phyloP scores from a whole-genome alignment of 2,888 invertebrate genomes.

The Phaedon cochleariae region DNA sequence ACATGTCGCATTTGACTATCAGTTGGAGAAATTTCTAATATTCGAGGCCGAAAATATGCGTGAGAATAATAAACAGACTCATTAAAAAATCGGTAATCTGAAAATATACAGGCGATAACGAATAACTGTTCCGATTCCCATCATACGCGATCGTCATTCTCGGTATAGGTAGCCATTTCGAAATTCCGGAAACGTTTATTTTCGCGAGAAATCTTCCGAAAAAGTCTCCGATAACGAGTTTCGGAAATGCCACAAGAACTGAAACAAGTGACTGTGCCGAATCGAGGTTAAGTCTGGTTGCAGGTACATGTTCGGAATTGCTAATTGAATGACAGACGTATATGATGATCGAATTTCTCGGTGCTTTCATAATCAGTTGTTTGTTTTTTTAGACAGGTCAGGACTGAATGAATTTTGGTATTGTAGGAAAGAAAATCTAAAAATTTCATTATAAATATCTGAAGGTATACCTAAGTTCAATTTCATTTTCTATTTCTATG shows the following conservation, averaged over 20 bases:
- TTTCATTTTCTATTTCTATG: no score
- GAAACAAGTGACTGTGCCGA: background rate
- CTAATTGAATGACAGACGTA: background rate
- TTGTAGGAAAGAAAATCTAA: no score
- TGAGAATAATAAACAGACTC: background rate
- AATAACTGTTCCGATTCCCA: background rate
- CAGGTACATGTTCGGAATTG: background rate
- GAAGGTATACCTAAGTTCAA: no score
- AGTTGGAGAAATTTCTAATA: background rate
- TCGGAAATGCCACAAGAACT: background rate
- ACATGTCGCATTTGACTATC: background rate
- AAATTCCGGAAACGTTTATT: constrained; percentile 17
- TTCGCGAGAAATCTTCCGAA: constrained; percentile 4
- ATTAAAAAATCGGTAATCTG: background rate
- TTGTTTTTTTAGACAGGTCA: no score
- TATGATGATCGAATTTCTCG: background rate
- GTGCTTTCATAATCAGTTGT: background rate
- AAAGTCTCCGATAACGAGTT: background rate
- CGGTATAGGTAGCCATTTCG: no score
- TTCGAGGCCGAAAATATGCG: background rate
- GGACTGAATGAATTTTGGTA: no score
- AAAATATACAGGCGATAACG: background rate
- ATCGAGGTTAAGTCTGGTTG: background rate
- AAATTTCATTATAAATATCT: no score
- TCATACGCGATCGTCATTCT: background rate